Evolutionary conservation across 2,888 invertebrate genomes (phyloP), one percentile per base, ranked within the genome.

Genomic region (Nebria salina): DNA sequence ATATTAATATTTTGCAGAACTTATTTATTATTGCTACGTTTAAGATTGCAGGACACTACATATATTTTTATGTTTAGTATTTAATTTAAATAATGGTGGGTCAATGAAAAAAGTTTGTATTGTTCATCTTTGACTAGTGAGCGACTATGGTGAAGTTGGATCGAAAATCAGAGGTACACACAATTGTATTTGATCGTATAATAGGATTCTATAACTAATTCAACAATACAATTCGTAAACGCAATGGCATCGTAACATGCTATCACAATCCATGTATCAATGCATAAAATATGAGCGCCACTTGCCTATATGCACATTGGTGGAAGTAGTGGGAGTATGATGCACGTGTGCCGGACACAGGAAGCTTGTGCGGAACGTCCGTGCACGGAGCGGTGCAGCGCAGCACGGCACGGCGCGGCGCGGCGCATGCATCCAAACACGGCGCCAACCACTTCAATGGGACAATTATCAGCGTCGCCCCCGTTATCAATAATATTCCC

Each of bases 201-300:
- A 78, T 78, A 65, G 65, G 20, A 65, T 73, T 64, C 65, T 78
- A 54, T 54, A 65, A 78, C 65, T 78, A 65, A 78, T 78, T 79
- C 68, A 79, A 68, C 79, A 65, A 54, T 5, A 54, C 54, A 54
- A 54, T 54, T 6, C 68, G 72, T 78, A 73, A 54, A 65, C 78
- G 79, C 68, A 75, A 26, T n/a, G 73, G 73, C 64, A 64, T 25
- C 75, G 4, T 25, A 75, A 54, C 70, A 70, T 70, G 70, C 70
- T 25, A 70, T 34, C 26, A 11, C 34, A 70, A 54, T 74, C 73
- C 79, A 79, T 79, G 79, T 79, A 79, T 68, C 75, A 54, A 75
- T 79, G 79, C 79, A 79, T 79, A 68, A 79, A 79, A 79, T 79
- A 79, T 79, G 79, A 78, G 73, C 78, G 78, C 25, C 70, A 34